phyloP scores from a whole-genome alignment of 2,113 vertebrate genomes.

The Tringa solitaria region DNA sequence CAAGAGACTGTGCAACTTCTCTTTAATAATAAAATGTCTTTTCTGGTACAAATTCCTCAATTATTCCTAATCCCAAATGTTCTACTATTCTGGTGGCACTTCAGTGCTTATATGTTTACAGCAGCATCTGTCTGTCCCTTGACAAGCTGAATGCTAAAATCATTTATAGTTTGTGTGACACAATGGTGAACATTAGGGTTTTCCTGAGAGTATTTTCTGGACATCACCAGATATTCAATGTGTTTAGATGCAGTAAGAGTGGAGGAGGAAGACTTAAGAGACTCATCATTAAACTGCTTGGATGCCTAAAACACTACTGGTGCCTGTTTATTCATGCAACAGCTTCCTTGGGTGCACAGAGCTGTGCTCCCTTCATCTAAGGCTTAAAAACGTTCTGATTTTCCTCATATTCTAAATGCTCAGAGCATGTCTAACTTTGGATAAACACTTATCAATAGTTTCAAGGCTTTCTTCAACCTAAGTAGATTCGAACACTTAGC shows the following conservation, averaged over 20 bases:
- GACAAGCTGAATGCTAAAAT: not conserved
- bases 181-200: not conserved
- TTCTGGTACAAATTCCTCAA: not conserved
- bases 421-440: not conserved
- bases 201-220: not conserved
- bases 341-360: not conserved
- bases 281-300: not conserved
- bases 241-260: not conserved
- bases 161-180: not conserved
- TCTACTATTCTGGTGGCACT: not conserved
- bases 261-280: not conserved
- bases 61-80: not conserved
- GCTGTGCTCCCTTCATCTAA: not conserved
- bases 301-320: not conserved
- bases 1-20: not conserved
- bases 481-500: not conserved
- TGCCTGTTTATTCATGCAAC: not conserved
- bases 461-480: not conserved
- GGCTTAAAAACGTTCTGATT: not conserved
- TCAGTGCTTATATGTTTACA: not conserved
- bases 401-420: not conserved
- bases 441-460: not conserved
- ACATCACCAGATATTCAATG: not conserved
- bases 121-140: not conserved
- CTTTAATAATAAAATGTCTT: conserved; percentile 6